phyloP scores from a whole-genome alignment of 2,888 invertebrate genomes.

The Rugalucina vietnamica region DNA sequence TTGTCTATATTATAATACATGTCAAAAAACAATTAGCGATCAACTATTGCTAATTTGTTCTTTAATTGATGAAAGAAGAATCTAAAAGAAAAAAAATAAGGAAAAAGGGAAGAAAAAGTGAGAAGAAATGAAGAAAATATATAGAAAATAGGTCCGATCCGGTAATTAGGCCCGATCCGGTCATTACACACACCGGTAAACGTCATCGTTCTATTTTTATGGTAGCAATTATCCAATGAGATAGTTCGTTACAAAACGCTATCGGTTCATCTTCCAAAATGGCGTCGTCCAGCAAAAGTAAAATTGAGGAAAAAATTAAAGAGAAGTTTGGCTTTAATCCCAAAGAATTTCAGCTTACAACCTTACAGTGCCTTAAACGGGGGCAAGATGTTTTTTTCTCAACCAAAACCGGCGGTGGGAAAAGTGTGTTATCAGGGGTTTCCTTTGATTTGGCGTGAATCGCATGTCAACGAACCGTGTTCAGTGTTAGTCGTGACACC shows the following conservation, averaged over 20 bases:
- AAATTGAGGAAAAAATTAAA: neutral
- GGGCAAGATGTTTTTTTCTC: neutral
- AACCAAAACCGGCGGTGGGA: neutral
- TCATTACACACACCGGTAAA: neutral
- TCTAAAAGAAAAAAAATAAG: too few species aligned
- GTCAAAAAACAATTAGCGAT: too few species aligned
- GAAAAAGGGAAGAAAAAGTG: too few species aligned
- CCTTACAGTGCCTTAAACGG: neutral
- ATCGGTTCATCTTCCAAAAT: neutral
- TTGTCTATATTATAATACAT: too few species aligned
- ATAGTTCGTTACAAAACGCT: neutral
- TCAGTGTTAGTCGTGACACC: neutral
- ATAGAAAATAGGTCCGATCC: too few species aligned
- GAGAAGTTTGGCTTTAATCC: neutral
- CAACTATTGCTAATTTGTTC: too few species aligned
- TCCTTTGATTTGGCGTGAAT: neutral
- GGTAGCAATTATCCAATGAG: neutral
- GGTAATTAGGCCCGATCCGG: too few species aligned
- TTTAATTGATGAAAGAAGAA: too few species aligned
- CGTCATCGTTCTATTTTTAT: neutral
- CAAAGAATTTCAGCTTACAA: neutral
- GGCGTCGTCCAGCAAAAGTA: neutral
- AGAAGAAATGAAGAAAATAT: too few species aligned
- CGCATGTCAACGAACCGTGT: neutral
- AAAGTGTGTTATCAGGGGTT: neutral